phyloP scores from a whole-genome alignment of 2,113 vertebrate species.

The Pitta sordida region DNA sequence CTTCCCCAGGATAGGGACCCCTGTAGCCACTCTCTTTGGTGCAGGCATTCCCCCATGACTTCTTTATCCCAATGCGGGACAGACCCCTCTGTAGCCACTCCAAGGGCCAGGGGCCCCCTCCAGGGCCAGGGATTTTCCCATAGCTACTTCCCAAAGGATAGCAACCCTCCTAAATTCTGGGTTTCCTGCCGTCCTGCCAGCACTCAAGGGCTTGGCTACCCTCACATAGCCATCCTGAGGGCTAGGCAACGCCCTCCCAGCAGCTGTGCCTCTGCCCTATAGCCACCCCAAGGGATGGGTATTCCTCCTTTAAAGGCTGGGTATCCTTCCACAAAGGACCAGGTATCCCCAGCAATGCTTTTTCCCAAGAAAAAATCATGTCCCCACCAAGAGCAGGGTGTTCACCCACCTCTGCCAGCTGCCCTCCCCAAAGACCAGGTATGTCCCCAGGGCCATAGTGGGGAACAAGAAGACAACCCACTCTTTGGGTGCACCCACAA shows the following conservation, averaged over 20 bases:
- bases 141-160: neutral
- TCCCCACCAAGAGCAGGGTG: fast-evolving
- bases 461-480: neutral
- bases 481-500: neutral
- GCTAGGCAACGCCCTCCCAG: neutral
- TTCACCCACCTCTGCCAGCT: fast-evolving
- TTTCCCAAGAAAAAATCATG: neutral
- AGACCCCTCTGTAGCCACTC: neutral
- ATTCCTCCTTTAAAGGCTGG: neutral
- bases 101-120: neutral
- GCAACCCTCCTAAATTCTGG: neutral
- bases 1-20: fast-evolving
- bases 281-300: neutral
- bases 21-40: no score
- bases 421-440: neutral
- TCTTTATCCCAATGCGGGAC: neutral
- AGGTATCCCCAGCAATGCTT: neutral
- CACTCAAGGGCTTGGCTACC: neutral
- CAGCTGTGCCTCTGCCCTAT: no score
- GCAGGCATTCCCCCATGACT: neutral
- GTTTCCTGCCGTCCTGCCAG: neutral
- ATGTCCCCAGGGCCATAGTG: neutral
- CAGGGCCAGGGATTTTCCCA: neutral
- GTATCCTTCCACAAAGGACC: neutral
- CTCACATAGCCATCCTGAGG: neutral